Base-by-base conservation (phyloP, 2,113 vertebrate genomes). In the Mesocricetus auratus region DNA sequence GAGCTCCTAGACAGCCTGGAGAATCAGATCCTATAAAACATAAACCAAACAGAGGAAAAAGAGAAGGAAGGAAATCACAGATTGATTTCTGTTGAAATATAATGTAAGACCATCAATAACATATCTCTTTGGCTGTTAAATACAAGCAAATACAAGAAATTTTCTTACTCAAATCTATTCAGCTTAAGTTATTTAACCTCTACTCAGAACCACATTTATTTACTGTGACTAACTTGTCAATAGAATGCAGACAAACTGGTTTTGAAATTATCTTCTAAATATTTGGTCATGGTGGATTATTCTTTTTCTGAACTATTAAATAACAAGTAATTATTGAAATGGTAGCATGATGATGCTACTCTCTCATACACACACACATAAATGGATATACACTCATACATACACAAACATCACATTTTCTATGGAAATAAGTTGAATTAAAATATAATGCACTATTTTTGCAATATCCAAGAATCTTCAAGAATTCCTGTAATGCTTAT, bases 111-210 rank as follows among this genome's bases (percentile, higher is more conserved):
- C 26, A 8, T 22, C 81, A 56, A 56, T 68, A 58, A 53, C 36
- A 94, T 1, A 42, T 17, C 19, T 69, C 12, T 29, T 47, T 88
- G 68, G 29, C 71, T 95, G 90, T 88, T 96, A 39, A 95, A 94
- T 97, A 85, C n/a, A n/a, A 96, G 47, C 91, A 96, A 94, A 92
- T 91, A 60, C 53, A 96, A 95, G 92, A 92, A 62, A 82, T 95
- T 97, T 97, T 50, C 75, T 87, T 94, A 85, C 79, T 96, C 31
- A 66, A 77, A 96, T 94, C 79, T 94, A 56, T 92, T 98, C 87
- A 87, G 78, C 3, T 95, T 93, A 68, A 94, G 88, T 90, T 97
- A 92, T 26, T 29, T 96, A 97, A 96, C 87, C 22, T 96, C 60
- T 19, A 86, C 11, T 79, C 86, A 97, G 86, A 74, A 64, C 73